These are phyloP conservation scores for Diacarnus erythraeanus DNA, from an alignment of 37 sponge, comb jelly and placozoan genomes.

Conservation along the genomic window DNA sequence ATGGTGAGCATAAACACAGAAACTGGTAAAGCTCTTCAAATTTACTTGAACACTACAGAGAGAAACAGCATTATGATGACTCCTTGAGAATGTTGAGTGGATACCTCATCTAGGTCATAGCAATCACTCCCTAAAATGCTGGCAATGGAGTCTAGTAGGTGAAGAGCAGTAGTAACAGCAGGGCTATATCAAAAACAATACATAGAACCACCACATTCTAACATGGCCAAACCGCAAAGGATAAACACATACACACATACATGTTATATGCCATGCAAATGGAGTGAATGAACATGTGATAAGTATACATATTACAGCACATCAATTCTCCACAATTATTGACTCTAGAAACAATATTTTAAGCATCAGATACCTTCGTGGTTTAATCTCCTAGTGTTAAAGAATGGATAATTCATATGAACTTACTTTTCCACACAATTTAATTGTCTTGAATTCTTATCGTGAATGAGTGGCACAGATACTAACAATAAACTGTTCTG, in stretches of 20 bases:
- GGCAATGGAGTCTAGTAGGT: constrained; percentile 67
- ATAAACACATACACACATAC: too few species aligned
- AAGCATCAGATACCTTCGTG: too few species aligned
- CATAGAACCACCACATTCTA: neutral
- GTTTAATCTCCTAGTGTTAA: too few species aligned
- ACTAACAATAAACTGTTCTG: constrained; percentile 70
- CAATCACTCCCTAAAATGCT: constrained; percentile 45
- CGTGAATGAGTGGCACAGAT: constrained; percentile 63
- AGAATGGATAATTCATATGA: neutral
- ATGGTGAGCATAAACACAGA: constrained; percentile 56
- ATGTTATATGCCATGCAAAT: neutral
- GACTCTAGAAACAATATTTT: too few species aligned
- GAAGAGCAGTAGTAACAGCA: constrained; percentile 61
- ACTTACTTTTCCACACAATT: neutral
- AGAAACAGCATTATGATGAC: neutral
- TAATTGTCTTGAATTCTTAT: neutral
- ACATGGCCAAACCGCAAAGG: neutral
- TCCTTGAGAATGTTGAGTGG: neutral
- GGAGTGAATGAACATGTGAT: neutral
- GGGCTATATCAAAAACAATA: constrained; percentile 36
- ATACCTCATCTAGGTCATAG: constrained; percentile 39
- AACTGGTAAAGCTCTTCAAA: constrained; percentile 63
- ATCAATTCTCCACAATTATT: too few species aligned
- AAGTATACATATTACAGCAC: too few species aligned
- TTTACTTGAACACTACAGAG: constrained; percentile 19